phyloP scores from a whole-genome alignment of 2,113 vertebrate species.

The Rhinolophus ferrumequinum region DNA sequence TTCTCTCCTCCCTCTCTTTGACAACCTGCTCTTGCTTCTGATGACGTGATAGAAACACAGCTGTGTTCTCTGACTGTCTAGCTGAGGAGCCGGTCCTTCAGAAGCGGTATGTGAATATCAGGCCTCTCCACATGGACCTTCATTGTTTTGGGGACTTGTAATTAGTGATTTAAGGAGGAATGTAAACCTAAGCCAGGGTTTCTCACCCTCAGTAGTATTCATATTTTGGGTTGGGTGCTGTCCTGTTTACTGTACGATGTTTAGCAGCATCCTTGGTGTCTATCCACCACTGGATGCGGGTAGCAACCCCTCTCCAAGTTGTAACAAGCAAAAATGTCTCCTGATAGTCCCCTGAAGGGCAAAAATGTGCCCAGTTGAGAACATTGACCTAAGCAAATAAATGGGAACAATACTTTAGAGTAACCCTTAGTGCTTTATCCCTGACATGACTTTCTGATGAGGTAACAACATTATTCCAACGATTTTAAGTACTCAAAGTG shows the following conservation, averaged over 20 bases:
- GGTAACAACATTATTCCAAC: not conserved
- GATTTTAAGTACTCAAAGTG: not conserved
- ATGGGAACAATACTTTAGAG: not conserved
- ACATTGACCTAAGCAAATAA: not conserved
- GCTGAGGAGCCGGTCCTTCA: not conserved
- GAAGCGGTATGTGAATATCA: too few relatives aligned
- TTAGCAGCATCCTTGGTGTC: not conserved
- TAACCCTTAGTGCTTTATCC: not conserved
- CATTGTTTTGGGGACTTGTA: not conserved
- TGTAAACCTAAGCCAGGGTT: not conserved
- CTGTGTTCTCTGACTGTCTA: not conserved
- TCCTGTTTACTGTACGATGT: not conserved
- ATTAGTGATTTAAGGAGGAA: not conserved
- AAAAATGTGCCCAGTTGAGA: not conserved
- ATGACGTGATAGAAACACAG: not conserved
- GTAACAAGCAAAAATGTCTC: not conserved
- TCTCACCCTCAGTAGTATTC: not conserved
- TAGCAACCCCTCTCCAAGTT: fast-evolving
- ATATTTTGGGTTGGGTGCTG: not conserved
- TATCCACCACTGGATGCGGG: not conserved
- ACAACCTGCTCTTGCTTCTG: not conserved
- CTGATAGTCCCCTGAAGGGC: not conserved
- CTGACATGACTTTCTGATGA: not conserved
- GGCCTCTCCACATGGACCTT: not conserved
- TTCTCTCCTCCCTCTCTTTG: not conserved